Conservation (phyloP, 1,140 invertebrate species). For the Apis cerana region DNA sequence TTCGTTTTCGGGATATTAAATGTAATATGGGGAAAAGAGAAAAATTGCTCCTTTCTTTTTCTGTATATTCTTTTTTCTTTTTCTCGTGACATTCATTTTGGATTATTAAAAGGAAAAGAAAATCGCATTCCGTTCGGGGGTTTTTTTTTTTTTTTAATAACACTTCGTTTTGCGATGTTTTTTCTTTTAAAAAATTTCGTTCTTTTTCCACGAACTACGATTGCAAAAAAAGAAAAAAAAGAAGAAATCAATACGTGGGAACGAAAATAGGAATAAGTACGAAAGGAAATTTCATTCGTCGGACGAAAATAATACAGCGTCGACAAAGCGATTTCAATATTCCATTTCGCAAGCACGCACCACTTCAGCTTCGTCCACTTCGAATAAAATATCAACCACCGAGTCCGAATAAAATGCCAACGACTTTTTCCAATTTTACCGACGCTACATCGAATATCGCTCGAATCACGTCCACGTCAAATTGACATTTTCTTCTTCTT, state of each 20-base stretch:
- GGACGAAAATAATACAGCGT: background rate
- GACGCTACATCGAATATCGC: background rate
- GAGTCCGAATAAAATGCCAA: slow-evolving; percentile 11
- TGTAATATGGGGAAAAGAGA: background rate
- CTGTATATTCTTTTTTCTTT: background rate
- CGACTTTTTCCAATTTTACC: background rate
- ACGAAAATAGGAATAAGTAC: background rate
- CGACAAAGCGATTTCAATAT: slow-evolving; percentile 12
- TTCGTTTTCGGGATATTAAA: background rate
- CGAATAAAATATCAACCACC: background rate
- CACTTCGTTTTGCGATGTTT: too few relatives aligned
- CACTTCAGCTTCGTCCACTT: background rate
- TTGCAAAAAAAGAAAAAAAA: background rate
- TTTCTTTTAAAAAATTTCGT: too few relatives aligned
- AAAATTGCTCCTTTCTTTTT: background rate
- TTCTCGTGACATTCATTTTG: too few relatives aligned
- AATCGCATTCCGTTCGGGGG: too few relatives aligned
- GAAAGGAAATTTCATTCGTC: background rate
- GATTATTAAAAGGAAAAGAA: too few relatives aligned
- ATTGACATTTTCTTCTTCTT: background rate
- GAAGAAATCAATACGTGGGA: background rate
- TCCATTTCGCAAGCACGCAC: background rate
- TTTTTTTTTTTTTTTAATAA: too few relatives aligned
- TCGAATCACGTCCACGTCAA: background rate
- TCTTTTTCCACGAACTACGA: background rate